phyloP scores from a whole-genome alignment of 1,140 invertebrate genomes.

The Aphaenogaster floridana region DNA sequence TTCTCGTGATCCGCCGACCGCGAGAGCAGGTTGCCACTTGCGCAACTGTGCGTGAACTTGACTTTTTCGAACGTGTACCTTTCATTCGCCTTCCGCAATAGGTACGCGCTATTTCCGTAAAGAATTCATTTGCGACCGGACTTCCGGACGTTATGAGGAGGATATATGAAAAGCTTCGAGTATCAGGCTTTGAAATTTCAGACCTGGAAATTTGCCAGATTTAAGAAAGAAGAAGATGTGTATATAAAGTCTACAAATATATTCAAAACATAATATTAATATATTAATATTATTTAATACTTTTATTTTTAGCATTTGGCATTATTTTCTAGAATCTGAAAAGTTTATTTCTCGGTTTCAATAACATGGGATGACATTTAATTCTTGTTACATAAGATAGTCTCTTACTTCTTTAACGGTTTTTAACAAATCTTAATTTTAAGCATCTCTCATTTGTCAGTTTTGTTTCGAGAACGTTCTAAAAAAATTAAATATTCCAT shows the following conservation, averaged over 20 bases:
- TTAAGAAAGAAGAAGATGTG: background rate
- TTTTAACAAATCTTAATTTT: slow-evolving; percentile 1
- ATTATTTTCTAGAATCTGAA: background rate
- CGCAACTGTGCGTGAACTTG: slow-evolving; percentile 75
- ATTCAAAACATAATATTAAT: background rate
- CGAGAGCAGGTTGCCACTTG: slow-evolving; percentile 69
- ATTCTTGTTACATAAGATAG: background rate
- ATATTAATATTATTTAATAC: background rate
- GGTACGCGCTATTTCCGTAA: background rate
- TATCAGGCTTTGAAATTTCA: background rate
- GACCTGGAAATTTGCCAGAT: background rate
- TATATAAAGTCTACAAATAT: background rate
- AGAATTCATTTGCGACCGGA: slow-evolving; percentile 10
- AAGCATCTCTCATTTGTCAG: background rate
- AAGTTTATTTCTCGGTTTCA: background rate
- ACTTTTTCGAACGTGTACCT: slow-evolving; percentile 66
- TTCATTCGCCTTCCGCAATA: slow-evolving; percentile 29
- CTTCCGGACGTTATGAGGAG: background rate
- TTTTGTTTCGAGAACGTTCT: background rate
- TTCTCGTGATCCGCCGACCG: slow-evolving; percentile 67
- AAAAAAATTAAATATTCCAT: slow-evolving; percentile 1
- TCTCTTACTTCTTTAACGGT: background rate
- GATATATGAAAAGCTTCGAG: background rate
- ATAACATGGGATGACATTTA: background rate
- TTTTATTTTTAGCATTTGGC: background rate